Conservation (phyloP, 2,113 vertebrate genomes). For the Rhea americana region DNA sequence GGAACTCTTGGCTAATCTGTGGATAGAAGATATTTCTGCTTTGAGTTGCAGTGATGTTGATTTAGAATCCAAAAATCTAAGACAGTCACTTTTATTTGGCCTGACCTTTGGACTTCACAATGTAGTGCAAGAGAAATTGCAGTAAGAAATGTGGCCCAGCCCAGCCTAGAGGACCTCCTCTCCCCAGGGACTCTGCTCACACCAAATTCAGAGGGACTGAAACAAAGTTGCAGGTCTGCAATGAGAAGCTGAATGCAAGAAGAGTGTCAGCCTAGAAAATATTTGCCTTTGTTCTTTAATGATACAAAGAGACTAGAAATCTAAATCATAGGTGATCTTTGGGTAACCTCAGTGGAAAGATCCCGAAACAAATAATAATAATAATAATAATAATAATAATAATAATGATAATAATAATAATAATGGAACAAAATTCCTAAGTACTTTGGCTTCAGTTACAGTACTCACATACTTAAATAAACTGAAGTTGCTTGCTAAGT, state of each 20-base stretch:
- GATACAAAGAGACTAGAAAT: not conserved
- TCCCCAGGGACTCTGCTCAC: not conserved
- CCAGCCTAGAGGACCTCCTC: not conserved
- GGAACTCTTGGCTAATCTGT: not conserved
- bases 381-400: too few relatives aligned
- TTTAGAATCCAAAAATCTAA: not conserved
- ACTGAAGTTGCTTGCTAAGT: not conserved
- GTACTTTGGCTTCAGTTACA: not conserved
- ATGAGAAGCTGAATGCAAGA: not conserved
- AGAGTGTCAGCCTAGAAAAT: not conserved
- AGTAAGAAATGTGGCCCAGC: not conserved
- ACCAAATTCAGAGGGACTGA: not conserved
- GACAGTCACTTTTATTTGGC: not conserved
- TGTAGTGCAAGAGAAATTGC: not conserved
- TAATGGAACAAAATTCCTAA: not conserved
- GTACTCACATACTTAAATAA: not conserved
- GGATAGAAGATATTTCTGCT: not conserved
- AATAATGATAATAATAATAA: not conserved
- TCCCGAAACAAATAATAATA: not conserved
- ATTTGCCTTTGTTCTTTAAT: not conserved
- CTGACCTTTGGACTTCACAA: not conserved
- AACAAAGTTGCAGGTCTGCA: not conserved
- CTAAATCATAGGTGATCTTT: not conserved
- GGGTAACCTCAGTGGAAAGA: not conserved
- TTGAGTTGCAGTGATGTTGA: not conserved